A percentile compares a stretch with the other conserved stretches of the same genome.
Conservation (phyloP, 2,797 vertebrate species). For the Ctenopoma multispine region DNA sequence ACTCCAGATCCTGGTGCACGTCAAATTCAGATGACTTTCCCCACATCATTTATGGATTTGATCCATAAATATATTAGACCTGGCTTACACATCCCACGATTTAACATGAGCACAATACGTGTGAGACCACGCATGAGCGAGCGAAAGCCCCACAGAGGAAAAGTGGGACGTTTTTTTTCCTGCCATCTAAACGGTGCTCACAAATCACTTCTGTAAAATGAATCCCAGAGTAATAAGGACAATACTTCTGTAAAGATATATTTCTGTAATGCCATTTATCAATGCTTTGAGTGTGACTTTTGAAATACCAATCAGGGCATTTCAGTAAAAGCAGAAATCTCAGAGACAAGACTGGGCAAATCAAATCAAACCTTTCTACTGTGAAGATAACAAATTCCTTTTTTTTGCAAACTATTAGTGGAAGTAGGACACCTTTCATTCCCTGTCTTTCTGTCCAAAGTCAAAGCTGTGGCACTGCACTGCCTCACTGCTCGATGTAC, state of each 20-base stretch:
- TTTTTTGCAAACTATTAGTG: neutral
- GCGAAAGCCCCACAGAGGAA: no score
- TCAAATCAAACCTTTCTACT: no score
- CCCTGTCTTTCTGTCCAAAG: conserved; percentile 58
- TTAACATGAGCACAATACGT: no score
- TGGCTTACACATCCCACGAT: neutral
- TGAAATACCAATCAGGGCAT: no score
- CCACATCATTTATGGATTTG: neutral
- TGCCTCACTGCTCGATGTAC: conserved; percentile 46
- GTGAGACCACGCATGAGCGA: no score
- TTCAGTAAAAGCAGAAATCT: neutral
- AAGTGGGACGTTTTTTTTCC: no score
- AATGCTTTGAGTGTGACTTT: no score
- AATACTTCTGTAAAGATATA: neutral
- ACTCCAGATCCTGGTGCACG: neutral
- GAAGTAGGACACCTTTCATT: conserved; percentile 47
- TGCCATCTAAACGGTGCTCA: no score
- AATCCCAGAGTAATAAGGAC: neutral
- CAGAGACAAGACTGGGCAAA: no score
- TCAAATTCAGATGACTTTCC: neutral
- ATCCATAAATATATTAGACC: neutral
- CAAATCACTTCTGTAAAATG: neutral
- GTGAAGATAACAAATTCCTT: neutral
- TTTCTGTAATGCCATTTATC: no score
- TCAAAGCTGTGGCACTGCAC: conserved; percentile 54